Conservation (phyloP, 37 sponge, comb jelly and placozoan species). For the Agelas oroides region DNA sequence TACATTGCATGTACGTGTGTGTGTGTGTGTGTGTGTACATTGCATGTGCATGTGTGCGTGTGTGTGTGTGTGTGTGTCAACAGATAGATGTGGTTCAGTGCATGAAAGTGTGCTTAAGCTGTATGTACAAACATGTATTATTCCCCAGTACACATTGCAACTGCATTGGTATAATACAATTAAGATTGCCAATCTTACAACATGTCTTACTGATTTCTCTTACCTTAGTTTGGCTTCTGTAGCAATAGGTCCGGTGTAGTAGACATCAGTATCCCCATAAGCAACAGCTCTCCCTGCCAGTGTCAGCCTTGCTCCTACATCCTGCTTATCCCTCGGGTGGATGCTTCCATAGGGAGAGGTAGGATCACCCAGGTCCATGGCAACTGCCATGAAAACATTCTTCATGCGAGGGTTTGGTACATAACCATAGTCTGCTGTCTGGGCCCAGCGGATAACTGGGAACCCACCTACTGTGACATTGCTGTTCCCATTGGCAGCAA, state of each 20-base stretch:
- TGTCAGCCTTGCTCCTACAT: conserved; percentile 57
- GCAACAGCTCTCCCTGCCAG: conserved; percentile 48
- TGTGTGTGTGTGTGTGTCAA: too few species aligned
- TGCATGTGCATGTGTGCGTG: too few species aligned
- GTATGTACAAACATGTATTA: too few species aligned
- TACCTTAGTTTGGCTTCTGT: background rate
- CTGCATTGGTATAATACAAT: too few species aligned
- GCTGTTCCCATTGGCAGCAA: conserved; percentile 48
- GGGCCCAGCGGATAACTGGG: conserved; percentile 67
- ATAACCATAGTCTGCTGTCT: conserved; percentile 64
- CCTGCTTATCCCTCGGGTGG: conserved; percentile 76
- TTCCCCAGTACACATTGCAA: too few species aligned
- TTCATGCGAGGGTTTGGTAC: conserved; percentile 60
- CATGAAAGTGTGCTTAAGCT: too few species aligned
- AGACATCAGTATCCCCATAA: conserved; percentile 18
- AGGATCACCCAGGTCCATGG: conserved; percentile 84
- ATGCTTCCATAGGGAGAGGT: conserved; percentile 71
- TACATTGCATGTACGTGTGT: too few species aligned
- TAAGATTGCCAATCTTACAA: too few species aligned
- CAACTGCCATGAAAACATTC: conserved; percentile 85
- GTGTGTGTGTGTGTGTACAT: too few species aligned
- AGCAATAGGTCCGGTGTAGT: conserved; percentile 60
- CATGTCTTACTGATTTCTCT: too few species aligned
- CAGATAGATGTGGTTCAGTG: too few species aligned
- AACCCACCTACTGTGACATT: conserved; percentile 56